Base-by-base conservation (phyloP, 2,888 invertebrate genomes). In the Anagyrus pseudococci region DNA sequence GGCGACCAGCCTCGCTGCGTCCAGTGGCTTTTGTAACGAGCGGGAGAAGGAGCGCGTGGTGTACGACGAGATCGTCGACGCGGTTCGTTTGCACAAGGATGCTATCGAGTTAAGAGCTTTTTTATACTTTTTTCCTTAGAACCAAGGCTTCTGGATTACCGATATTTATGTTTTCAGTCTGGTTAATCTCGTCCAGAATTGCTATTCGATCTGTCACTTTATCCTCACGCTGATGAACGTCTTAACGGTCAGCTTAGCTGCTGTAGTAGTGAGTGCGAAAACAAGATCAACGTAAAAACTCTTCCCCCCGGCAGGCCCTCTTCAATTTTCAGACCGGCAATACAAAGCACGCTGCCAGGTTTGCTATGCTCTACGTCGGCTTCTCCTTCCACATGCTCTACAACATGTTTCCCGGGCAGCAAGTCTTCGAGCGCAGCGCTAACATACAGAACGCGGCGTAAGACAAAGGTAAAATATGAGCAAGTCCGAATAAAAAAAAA, bases 261-360 rank as follows among this genome's bases (percentile, higher is more conserved):
- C 55, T 7, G 61, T 61, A 8, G 50, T 49, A 2, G 61, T 61
- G 48, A 61, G 29, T 1, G 15, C 37, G 10, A 37, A 17, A 17
- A 37, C 15, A 29, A n/a, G 23, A 6, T 6, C 2, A 52, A 40
- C n/a, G 13, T 20, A 26, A 20, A 17, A 13, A 8, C 19, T 17
- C 15, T 48, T 59, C 26, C 1, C 37, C n/a, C n/a, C n/a, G n/a
- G n/a, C n/a, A 62, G 62, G 52, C 62, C 0, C 50, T 62, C 40
- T 20, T 62, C 2, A 56, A 46, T 13, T 20, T 62, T 4, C 56
- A 62, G 19, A 52, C 43, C 2, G 46, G 46, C 0, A 52, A 57
- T 22, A n/a, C 4, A 4, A 52, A 56, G 13, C 62, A 62, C 6
- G 17, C 13, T 29, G 23, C 41, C n/a, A 56, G 62, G 23, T 33